Conservation (phyloP, 2,797 vertebrate species). For the Mico argentatus region DNA sequence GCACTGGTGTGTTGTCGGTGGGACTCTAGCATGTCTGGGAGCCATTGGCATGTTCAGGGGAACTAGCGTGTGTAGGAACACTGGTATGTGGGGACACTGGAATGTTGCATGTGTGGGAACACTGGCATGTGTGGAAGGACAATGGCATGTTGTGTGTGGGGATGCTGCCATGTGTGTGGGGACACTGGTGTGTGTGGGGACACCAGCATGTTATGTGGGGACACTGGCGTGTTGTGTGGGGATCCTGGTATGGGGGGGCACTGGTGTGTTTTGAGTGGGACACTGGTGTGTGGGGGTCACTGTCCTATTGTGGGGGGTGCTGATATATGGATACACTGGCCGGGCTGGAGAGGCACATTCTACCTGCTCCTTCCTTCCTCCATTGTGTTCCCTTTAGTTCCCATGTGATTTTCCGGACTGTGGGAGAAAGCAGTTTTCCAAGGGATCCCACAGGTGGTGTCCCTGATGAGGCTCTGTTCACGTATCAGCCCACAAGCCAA, state of each 20-base stretch:
- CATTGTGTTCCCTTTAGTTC: not conserved
- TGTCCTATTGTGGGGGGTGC: not conserved
- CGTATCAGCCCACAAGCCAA: not conserved
- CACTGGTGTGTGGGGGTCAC: accelerated
- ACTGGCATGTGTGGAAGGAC: not conserved
- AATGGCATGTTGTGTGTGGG: not conserved
- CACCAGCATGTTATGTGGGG: not conserved
- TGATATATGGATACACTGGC: not conserved
- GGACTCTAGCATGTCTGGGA: no score
- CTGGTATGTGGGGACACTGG: no score
- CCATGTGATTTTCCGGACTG: not conserved
- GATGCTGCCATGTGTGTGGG: not conserved
- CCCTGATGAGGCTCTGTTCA: not conserved
- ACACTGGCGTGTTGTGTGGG: not conserved
- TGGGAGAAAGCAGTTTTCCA: not conserved
- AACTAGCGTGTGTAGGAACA: no score
- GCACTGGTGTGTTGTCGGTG: no score
- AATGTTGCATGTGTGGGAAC: not conserved
- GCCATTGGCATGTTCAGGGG: accelerated
- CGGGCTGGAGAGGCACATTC: not conserved
- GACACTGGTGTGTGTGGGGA: accelerated
- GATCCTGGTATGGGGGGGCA: no score
- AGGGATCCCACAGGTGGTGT: not conserved
- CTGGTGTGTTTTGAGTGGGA: not conserved
- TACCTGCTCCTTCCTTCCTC: not conserved